These are phyloP conservation scores for Microctonus aethiopoides DNA, from an alignment of 2,888 invertebrate species.

Conservation along the genomic window DNA sequence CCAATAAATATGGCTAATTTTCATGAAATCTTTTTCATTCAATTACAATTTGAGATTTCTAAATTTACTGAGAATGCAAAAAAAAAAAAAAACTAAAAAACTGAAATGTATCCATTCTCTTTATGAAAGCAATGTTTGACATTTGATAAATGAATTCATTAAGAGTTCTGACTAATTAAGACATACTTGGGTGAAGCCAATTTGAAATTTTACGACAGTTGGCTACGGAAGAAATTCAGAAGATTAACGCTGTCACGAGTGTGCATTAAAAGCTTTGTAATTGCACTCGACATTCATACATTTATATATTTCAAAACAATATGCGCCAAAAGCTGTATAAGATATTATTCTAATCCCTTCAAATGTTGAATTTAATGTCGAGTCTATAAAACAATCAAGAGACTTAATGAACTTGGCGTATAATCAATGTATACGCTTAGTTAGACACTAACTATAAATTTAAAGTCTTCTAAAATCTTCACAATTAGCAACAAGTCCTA, in stretches of 20 bases:
- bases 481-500: neutral
- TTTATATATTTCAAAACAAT: conserved; percentile 31
- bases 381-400: conserved; percentile 38
- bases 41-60: neutral
- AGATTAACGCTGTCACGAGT: conserved; percentile 30
- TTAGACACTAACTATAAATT: neutral
- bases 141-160: neutral
- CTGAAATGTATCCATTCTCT: neutral
- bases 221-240: neutral
- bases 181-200: conserved; percentile 33
- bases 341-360: conserved; percentile 37
- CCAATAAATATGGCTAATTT: conserved; percentile 61
- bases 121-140: neutral
- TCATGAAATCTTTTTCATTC: conserved; percentile 37
- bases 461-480: neutral
- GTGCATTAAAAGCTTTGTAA: conserved; percentile 57
- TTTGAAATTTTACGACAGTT: conserved; percentile 18
- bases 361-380: conserved; percentile 55
- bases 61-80: neutral
- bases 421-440: neutral
- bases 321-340: neutral
- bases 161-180: conserved; percentile 35
- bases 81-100: neutral
- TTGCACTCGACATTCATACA: conserved; percentile 48
- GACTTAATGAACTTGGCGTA: conserved; percentile 47